Percentiles rank a stretch among this genome's conserved stretches.
Evolutionary conservation across 1,140 invertebrate genomes (phyloP).

Genomic region (Diabrotica virgifera): DNA sequence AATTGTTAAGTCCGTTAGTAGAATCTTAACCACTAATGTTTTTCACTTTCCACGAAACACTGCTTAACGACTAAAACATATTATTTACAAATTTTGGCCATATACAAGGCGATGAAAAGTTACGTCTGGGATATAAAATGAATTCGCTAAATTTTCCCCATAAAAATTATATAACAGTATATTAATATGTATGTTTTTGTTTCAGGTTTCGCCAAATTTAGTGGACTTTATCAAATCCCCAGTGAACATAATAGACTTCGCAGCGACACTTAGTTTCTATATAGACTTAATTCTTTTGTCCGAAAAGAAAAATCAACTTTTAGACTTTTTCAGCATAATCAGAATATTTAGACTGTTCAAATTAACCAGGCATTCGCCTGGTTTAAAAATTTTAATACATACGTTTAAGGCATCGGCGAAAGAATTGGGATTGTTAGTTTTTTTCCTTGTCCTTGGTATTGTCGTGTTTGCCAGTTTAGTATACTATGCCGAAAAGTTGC

Average conservation of each 20-base stretch:
- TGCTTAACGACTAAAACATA: too few species aligned
- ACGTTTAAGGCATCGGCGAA: constrained; percentile 97
- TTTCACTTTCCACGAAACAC: too few species aligned
- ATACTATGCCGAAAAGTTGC: constrained; percentile 84
- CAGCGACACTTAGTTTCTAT: constrained; percentile 98
- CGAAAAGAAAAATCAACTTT: constrained; percentile 89
- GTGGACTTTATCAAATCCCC: constrained; percentile 86
- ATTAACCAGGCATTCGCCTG: constrained; percentile 92
- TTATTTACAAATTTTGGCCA: too few species aligned
- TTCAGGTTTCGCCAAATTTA: constrained; percentile 75
- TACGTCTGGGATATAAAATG: too few species aligned
- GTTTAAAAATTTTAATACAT: constrained; percentile 96
- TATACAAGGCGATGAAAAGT: too few species aligned
- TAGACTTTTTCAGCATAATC: constrained; percentile 99
- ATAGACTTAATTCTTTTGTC: constrained; percentile 73
- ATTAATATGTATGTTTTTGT: constrained; percentile 42
- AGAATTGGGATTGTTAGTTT: constrained; percentile 91
- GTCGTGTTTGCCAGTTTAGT: constrained; percentile 95
- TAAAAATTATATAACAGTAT: too few species aligned
- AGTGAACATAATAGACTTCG: constrained; percentile 97
- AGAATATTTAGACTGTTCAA: constrained; percentile 98
- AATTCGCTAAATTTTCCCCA: too few species aligned
- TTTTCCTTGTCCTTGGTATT: constrained; percentile 94
- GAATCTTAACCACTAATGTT: too few species aligned
- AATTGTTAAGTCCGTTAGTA: too few species aligned